Evolutionary conservation across 2,113 vertebrate species (phyloP), one percentile per base, ranked within the genome.

Genomic region (Machaerirhynchus nigripectus): DNA sequence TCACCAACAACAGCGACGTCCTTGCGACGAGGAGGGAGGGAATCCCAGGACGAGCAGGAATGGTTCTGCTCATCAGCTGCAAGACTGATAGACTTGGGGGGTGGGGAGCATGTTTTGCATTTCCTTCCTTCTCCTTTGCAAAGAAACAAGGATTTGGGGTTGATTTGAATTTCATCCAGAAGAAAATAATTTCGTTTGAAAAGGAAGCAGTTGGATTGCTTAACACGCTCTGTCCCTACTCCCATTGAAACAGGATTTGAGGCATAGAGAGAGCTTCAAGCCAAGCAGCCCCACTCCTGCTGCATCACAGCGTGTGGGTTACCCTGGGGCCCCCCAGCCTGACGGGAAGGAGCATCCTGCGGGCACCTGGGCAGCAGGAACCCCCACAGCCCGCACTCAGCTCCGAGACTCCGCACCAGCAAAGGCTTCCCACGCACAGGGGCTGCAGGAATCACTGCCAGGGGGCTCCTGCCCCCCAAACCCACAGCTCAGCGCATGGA

Each of bases 91-190:
- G 96, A 94, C 85, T 50, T 5, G 13, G 78, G 52, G 87, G 85
- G 52, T 55, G 94, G 87, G 71, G 82, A 88, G 44, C 7, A 9
- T 11, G 14, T 13, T 86, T 65, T 79, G 76, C 83, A 44, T 95
- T 80, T 92, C 75, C 59, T 79, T 42, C 75, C 50, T n/a, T 90
- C 71, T 92, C 67, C 57, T 76, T 79, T 47, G 40, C 85, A 83
- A 47, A 88, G 83, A 69, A 92, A 90, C 4, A 11, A 57, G 89
- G 89, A 90, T 92, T 90, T 85, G 73, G 79, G 75, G 30, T 28
- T 90, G 86, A 60, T 94, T 96, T 96, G 75, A 94, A 80, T 63
- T 73, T 76, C 91, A 86, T 83, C 86, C 95, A 96, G 85, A 64
- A 90, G 53, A 86, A 92, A 63, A 85, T 15, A 50, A 55, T 68